Conservation (phyloP, 2,797 vertebrate genomes). For the Halcyon chelicuti region DNA sequence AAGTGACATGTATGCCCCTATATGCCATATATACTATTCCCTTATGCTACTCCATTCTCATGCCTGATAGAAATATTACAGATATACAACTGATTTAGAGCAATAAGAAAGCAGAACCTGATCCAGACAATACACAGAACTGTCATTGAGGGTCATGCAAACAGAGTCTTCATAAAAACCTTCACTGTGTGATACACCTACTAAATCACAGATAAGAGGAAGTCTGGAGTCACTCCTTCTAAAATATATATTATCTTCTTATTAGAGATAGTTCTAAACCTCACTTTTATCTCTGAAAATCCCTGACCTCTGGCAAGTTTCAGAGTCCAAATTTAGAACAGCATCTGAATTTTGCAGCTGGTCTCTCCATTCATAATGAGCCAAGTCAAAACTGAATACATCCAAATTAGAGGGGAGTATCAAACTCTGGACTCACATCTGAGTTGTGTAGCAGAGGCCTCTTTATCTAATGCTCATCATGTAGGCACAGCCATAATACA, state of each 20-base stretch:
- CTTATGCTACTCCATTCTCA: neutral
- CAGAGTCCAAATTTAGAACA: constrained; percentile 33
- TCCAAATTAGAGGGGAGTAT: constrained; percentile 34
- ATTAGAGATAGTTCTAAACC: neutral
- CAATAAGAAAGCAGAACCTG: neutral
- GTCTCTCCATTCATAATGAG: constrained; percentile 15
- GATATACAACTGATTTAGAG: neutral
- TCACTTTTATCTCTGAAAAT: constrained; percentile 7
- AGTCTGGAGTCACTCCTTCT: neutral
- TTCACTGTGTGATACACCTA: neutral
- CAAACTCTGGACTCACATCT: constrained; percentile 5
- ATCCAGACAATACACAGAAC: neutral
- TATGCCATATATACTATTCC: neutral
- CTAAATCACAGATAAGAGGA: neutral
- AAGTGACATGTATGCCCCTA: neutral
- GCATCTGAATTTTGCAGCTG: constrained; percentile 46
- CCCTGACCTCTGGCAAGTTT: constrained; percentile 25
- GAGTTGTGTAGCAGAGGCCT: neutral
- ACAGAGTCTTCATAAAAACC: neutral
- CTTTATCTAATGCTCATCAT: constrained; percentile 5
- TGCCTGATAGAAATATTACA: neutral
- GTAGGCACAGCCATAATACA: neutral
- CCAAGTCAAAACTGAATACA: constrained; percentile 27
- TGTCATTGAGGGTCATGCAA: neutral
- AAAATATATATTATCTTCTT: constrained; percentile 30